phyloP scores from a whole-genome alignment of 2,888 invertebrate species.

The Cephus nigrinus region DNA sequence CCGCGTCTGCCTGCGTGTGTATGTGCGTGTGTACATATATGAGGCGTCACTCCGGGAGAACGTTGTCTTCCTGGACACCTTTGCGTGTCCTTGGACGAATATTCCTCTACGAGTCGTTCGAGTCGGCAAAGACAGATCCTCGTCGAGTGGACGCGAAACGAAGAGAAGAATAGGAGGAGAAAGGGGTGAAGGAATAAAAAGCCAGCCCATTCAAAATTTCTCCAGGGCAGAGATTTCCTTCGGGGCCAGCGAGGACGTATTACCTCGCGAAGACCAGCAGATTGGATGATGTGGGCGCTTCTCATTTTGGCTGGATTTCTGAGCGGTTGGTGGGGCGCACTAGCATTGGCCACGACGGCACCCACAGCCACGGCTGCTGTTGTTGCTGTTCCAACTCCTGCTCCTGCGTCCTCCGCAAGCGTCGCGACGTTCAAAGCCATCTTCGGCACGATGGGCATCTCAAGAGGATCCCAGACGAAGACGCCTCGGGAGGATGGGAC shows the following conservation, averaged over 20 bases:
- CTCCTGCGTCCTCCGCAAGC: conserved; percentile 20
- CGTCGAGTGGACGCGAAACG: neutral
- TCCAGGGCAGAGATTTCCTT: too few species aligned
- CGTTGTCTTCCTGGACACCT: too few species aligned
- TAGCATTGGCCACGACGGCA: conserved; percentile 50
- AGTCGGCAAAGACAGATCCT: too few species aligned
- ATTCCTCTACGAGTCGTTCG: too few species aligned
- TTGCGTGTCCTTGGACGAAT: too few species aligned
- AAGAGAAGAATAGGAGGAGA: conserved; percentile 7
- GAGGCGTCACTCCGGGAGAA: too few species aligned
- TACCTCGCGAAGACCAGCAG: conserved; percentile 29
- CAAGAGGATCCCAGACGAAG: neutral
- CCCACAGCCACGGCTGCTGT: conserved; percentile 49
- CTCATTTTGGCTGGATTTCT: conserved; percentile 62
- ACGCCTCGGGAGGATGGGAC: neutral
- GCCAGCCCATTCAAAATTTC: too few species aligned
- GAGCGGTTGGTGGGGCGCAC: conserved; percentile 63
- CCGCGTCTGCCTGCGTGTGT: conserved; percentile 5
- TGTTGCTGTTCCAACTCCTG: conserved; percentile 12
- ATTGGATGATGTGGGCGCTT: conserved; percentile 63
- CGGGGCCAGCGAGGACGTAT: conserved; percentile 42
- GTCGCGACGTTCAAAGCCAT: conserved; percentile 3
- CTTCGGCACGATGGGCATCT: neutral
- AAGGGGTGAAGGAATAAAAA: neutral
- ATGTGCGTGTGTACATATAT: too few species aligned